Evolutionary conservation across 2,113 vertebrate genomes (phyloP).

Genomic region (Malaclemys terrapin): DNA sequence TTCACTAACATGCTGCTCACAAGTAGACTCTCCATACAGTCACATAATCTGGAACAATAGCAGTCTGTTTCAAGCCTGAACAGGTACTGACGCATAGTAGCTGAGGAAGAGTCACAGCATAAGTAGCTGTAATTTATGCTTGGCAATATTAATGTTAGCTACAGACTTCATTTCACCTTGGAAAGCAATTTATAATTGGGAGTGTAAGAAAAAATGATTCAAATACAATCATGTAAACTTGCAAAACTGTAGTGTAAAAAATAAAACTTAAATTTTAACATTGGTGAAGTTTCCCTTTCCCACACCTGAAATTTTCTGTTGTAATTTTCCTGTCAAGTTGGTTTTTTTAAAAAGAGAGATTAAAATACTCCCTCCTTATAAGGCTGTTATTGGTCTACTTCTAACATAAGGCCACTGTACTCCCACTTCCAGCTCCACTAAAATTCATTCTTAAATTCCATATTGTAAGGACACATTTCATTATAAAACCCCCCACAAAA

Average conservation of each 20-base stretch:
- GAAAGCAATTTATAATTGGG: slow-evolving; percentile 25
- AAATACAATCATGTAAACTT: slow-evolving; percentile 72
- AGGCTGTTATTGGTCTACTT: slow-evolving; percentile 62
- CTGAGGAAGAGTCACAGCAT: neutral
- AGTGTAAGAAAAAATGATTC: neutral
- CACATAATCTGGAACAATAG: neutral
- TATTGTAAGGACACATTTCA: slow-evolving; percentile 61
- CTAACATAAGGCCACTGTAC: slow-evolving; percentile 71
- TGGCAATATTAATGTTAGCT: neutral
- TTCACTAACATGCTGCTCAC: neutral
- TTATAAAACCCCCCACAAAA: slow-evolving; percentile 60
- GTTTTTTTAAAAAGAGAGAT: slow-evolving; percentile 6
- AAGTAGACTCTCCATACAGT: no score
- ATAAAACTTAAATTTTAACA: slow-evolving; percentile 17
- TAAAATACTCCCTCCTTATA: slow-evolving; percentile 33
- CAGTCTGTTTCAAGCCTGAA: neutral
- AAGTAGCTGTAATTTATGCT: neutral
- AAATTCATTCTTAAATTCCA: slow-evolving; percentile 67
- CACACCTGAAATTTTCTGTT: slow-evolving; percentile 32
- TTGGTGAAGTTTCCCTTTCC: slow-evolving; percentile 20
- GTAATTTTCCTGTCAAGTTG: slow-evolving; percentile 6
- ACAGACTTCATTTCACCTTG: slow-evolving; percentile 20
- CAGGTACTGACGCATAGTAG: accelerated
- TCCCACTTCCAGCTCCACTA: slow-evolving; percentile 71
- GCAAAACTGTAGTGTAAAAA: slow-evolving; percentile 78